phyloP scores from a whole-genome alignment of 2,888 invertebrate species.

The Congeria kusceri region DNA sequence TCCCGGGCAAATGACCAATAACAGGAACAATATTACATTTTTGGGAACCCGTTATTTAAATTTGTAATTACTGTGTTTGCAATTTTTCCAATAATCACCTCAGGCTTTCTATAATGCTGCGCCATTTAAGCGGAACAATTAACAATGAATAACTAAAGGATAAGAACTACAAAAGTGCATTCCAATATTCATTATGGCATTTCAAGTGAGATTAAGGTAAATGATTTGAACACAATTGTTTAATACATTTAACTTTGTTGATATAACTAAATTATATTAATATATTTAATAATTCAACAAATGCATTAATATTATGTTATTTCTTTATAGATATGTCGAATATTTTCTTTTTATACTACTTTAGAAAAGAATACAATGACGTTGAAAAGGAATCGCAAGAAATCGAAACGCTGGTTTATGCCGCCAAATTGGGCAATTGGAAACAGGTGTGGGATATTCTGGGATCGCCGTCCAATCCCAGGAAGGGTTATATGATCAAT shows the following conservation, averaged over 20 bases:
- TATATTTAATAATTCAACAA: not conserved
- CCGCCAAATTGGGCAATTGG: slow-evolving; percentile 54
- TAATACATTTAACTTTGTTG: not conserved
- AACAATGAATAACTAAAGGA: too few relatives aligned
- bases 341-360: not conserved
- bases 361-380: not conserved
- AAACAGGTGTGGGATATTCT: slow-evolving; percentile 43
- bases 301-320: not conserved
- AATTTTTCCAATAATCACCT: too few relatives aligned
- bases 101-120: too few relatives aligned
- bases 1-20: too few relatives aligned
- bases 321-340: not conserved
- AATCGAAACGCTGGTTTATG: slow-evolving; percentile 32
- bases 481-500: slow-evolving; percentile 52
- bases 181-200: too few relatives aligned
- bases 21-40: too few relatives aligned
- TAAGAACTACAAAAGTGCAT: too few relatives aligned
- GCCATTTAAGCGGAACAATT: too few relatives aligned
- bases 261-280: not conserved
- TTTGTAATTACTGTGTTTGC: too few relatives aligned
- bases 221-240: not conserved
- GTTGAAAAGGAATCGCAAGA: slow-evolving; percentile 10
- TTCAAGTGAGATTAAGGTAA: too few relatives aligned
- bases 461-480: slow-evolving; percentile 42
- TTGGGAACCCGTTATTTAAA: too few relatives aligned